These are phyloP conservation scores for Epizoanthus ramosus DNA, from an alignment of 92 coral and sea anemone genomes.

Conservation along the genomic window DNA sequence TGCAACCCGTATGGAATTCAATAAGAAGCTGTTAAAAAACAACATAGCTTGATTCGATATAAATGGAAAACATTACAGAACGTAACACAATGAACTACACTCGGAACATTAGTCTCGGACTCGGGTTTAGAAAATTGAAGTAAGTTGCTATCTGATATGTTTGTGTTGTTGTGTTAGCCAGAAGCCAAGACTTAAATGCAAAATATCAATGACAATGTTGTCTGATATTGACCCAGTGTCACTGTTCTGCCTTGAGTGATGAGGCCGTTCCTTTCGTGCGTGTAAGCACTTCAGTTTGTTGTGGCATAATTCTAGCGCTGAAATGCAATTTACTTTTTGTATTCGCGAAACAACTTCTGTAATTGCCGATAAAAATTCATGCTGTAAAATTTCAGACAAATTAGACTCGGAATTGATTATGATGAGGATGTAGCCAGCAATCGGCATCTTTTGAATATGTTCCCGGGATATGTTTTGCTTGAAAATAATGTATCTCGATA, in stretches of 20 bases:
- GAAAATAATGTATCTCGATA: too few species aligned
- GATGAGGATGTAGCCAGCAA: background rate
- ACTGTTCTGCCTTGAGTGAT: background rate
- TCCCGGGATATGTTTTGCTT: background rate
- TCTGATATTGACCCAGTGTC: too few species aligned
- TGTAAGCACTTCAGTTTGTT: constrained; percentile 12
- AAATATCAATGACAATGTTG: too few species aligned
- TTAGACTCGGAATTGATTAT: background rate
- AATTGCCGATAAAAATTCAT: background rate
- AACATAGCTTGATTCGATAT: background rate
- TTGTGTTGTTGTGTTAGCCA: too few species aligned
- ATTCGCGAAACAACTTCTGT: background rate
- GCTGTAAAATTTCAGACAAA: constrained; percentile 6
- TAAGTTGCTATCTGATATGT: too few species aligned
- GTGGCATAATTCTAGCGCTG: background rate
- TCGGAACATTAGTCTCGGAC: too few species aligned
- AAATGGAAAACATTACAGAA: background rate
- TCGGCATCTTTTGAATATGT: too few species aligned
- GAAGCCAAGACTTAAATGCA: too few species aligned
- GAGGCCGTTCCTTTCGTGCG: background rate
- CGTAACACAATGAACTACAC: background rate
- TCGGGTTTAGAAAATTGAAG: too few species aligned
- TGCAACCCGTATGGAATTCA: background rate
- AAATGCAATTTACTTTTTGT: background rate
- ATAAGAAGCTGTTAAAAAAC: background rate